Evolutionary conservation across 2,113 vertebrate species (phyloP).

Genomic region (Phoenicopterus ruber): DNA sequence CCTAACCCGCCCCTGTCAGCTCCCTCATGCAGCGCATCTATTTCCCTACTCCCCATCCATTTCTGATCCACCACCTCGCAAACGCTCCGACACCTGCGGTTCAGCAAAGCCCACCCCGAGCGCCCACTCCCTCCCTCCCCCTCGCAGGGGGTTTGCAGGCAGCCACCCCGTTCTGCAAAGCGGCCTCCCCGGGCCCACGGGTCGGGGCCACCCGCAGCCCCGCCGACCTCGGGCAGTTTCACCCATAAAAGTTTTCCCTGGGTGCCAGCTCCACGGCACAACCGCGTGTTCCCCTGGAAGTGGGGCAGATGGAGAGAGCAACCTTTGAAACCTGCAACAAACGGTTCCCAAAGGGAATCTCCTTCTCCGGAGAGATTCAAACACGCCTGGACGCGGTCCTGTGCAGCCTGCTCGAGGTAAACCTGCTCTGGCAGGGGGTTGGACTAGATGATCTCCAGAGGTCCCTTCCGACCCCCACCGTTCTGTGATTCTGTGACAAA

Average conservation of each 20-base stretch:
- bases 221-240: rapidly evolving
- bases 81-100: neutral
- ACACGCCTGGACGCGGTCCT: no score
- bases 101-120: neutral
- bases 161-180: neutral
- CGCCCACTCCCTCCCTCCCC: rapidly evolving
- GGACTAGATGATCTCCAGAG: no score
- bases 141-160: neutral
- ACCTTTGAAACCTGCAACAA: neutral
- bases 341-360: rapidly evolving
- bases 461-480: no score
- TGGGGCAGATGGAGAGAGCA: rapidly evolving
- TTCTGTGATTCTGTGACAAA: no score
- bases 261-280: neutral
- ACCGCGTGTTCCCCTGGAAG: neutral
- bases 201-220: rapidly evolving
- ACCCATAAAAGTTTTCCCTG: neutral
- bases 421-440: no score
- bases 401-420: no score
- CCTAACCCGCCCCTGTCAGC: rapidly evolving
- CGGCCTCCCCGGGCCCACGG: rapidly evolving
- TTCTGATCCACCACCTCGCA: neutral
- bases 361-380: no score
- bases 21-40: neutral
- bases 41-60: neutral